phyloP scores from a whole-genome alignment of 2,888 invertebrate species.

The Acleris cristana region DNA sequence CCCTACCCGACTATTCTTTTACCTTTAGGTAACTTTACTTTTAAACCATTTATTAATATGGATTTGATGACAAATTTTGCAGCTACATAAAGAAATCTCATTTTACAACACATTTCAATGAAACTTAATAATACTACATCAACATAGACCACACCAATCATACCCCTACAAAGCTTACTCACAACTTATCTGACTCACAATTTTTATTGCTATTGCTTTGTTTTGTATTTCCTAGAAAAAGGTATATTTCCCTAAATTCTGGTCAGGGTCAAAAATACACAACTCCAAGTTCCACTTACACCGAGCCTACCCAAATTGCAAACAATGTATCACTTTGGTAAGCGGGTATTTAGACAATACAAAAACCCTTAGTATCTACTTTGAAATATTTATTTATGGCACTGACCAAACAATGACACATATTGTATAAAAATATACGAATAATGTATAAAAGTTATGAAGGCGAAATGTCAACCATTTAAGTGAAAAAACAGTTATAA shows the following conservation, averaged over 20 bases:
- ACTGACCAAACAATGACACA: conserved; percentile 27
- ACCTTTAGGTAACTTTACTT: neutral
- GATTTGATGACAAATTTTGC: neutral
- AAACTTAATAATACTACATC: neutral
- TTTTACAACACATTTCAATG: too few species aligned
- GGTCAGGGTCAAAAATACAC: conserved; percentile 19
- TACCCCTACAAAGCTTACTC: too few species aligned
- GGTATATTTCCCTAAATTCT: conserved; percentile 21
- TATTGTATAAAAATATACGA: conserved; percentile 55
- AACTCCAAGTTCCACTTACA: neutral
- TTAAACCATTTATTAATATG: neutral
- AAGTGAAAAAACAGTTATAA: conserved; percentile 24
- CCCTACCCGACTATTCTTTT: neutral
- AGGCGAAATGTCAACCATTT: conserved; percentile 32
- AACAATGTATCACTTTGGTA: neutral
- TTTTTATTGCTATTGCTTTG: neutral
- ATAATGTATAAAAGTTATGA: conserved; percentile 47
- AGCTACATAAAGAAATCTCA: too few species aligned
- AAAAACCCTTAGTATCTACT: neutral
- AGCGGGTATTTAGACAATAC: neutral
- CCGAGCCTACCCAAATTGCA: neutral
- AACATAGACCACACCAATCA: neutral
- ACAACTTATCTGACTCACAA: neutral
- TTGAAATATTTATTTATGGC: conserved; percentile 13
- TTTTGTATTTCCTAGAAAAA: conserved; percentile 25